phyloP scores from a whole-genome alignment of 2,113 vertebrate species.

The Rattus rattus region DNA sequence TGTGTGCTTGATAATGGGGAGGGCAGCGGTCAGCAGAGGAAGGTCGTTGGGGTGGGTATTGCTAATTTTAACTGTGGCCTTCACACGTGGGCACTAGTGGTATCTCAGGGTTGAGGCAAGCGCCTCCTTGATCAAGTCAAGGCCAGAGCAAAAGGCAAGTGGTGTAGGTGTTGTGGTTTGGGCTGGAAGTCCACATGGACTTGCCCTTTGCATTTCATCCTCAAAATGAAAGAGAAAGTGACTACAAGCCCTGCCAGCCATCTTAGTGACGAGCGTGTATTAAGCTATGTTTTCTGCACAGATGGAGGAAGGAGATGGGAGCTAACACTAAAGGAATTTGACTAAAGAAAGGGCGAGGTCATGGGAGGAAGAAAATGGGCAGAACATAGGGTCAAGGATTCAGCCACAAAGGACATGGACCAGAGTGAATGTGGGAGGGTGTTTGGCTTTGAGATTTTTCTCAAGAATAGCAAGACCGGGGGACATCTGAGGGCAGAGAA shows the following conservation, averaged over 20 bases:
- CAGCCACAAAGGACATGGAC: background rate
- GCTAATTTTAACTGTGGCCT: background rate
- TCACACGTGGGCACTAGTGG: background rate
- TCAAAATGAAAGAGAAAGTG: background rate
- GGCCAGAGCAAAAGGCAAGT: background rate
- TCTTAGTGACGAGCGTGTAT: background rate
- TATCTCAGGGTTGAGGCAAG: background rate
- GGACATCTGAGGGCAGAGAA: background rate
- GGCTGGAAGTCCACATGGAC: background rate
- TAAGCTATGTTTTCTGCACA: background rate
- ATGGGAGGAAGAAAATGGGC: background rate
- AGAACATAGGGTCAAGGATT: background rate
- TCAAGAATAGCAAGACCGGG: background rate
- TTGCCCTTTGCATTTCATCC: background rate
- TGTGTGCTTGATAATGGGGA: conserved; percentile 59
- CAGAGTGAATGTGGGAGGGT: no score
- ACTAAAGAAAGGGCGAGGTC: background rate
- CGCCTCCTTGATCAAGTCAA: background rate
- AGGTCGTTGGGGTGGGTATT: conserved; percentile 42
- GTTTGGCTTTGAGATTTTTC: background rate
- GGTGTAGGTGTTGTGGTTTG: background rate
- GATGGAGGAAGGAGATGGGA: background rate
- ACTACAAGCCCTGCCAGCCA: background rate
- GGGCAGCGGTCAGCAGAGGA: conserved; percentile 69
- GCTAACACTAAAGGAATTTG: background rate